A percentile compares a stretch with the other conserved stretches of the same genome.
Conservation (phyloP, 2,113 vertebrate genomes). For the Chaetorhynchus papuensis region DNA sequence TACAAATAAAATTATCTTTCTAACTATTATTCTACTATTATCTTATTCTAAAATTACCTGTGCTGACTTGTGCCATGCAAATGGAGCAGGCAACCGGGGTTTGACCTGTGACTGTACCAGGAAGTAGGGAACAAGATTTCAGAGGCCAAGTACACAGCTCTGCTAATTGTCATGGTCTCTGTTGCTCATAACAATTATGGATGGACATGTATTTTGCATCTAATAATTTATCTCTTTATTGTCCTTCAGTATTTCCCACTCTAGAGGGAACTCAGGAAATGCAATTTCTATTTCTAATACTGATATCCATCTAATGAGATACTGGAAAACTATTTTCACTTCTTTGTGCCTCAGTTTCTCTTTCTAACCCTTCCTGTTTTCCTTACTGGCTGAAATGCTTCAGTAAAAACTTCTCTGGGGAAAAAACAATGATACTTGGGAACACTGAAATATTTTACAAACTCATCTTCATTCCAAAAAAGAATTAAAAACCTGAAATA, state of each 20-base stretch:
- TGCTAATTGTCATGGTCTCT: not conserved
- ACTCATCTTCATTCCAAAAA: not conserved
- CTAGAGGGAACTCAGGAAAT: not conserved
- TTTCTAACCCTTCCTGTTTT: not conserved
- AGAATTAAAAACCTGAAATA: not conserved
- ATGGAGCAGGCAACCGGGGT: not conserved
- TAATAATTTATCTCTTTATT: not conserved
- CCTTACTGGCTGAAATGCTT: not conserved
- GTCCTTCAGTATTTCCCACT: not conserved
- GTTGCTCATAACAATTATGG: not conserved
- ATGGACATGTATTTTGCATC: not conserved
- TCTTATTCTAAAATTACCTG: no score
- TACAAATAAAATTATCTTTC: not conserved
- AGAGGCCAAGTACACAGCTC: not conserved
- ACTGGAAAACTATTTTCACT: not conserved
- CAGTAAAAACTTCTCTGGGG: not conserved
- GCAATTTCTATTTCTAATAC: not conserved
- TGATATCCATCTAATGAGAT: not conserved
- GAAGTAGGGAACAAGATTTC: not conserved
- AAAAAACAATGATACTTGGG: not conserved
- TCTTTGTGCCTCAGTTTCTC: not conserved
- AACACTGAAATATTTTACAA: not conserved
- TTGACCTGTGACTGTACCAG: not conserved
- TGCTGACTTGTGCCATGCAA: not conserved
- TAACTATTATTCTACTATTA: no score